These are phyloP conservation scores for Colaptes auratus DNA, from an alignment of 2,113 vertebrate species.

Conservation along the genomic window DNA sequence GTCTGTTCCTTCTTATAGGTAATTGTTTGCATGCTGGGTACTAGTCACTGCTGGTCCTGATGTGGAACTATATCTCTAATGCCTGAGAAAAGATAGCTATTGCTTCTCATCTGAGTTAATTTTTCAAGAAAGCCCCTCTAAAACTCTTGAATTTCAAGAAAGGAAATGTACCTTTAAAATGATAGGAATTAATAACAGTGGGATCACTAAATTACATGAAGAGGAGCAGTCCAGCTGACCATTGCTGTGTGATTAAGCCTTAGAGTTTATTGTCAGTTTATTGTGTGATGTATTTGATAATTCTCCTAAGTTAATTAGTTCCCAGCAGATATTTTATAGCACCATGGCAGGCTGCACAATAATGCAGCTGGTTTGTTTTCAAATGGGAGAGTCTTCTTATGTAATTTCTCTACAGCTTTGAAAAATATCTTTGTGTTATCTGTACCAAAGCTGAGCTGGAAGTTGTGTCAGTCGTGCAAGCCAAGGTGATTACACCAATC, in stretches of 20 bases:
- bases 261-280: neutral
- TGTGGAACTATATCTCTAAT: neutral
- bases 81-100: neutral
- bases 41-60: neutral
- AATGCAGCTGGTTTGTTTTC: neutral
- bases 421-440: constrained; percentile 14
- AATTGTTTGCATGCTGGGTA: neutral
- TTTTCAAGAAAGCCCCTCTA: neutral
- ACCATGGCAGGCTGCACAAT: neutral
- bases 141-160: neutral
- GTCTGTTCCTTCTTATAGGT: neutral
- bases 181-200: neutral
- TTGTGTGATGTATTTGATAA: neutral
- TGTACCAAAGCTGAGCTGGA: constrained; percentile 39
- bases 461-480: constrained; percentile 21
- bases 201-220: neutral
- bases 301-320: constrained; percentile 15
- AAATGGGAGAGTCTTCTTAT: neutral
- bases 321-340: neutral
- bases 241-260: neutral
- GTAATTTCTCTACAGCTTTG: constrained; percentile 9
- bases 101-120: neutral
- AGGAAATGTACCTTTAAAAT: neutral
- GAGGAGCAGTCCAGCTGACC: neutral
- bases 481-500: constrained; percentile 57